Evolutionary conservation across 1,140 invertebrate genomes (phyloP).

Genomic region (Trichonephila clavata): DNA sequence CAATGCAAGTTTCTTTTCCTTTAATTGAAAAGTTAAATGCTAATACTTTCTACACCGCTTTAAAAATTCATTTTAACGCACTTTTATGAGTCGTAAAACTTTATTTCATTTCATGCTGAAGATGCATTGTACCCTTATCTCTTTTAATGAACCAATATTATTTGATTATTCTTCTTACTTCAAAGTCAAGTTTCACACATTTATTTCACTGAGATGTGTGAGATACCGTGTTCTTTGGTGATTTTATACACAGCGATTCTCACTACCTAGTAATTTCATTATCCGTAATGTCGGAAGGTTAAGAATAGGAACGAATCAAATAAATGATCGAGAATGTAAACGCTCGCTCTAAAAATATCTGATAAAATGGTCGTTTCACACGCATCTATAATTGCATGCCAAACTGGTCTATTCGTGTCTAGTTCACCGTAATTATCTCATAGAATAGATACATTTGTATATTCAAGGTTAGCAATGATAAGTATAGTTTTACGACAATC

Average conservation of each 20-base stretch:
- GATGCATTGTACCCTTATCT: no score
- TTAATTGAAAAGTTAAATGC: no score
- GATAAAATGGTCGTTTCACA: slow-evolving; percentile 20
- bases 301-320: neutral
- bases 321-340: neutral
- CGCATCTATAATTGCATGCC: neutral
- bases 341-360: slow-evolving; percentile 18
- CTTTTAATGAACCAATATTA: no score
- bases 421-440: slow-evolving; percentile 1
- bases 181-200: no score
- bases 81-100: neutral
- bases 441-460: slow-evolving; percentile 22
- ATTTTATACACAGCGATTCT: neutral
- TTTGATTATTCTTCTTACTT: no score
- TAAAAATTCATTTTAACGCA: no score
- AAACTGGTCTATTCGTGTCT: slow-evolving; percentile 20
- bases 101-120: neutral
- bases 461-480: slow-evolving; percentile 10
- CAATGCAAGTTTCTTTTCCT: no score
- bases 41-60: no score
- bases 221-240: neutral
- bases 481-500: slow-evolving; percentile 12
- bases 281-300: neutral
- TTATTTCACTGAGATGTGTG: no score
- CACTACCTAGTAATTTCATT: neutral